Percentiles rank a stretch among this genome's conserved stretches.
Conservation (phyloP, 2,113 vertebrate genomes). For the Mastomys natalensis region DNA sequence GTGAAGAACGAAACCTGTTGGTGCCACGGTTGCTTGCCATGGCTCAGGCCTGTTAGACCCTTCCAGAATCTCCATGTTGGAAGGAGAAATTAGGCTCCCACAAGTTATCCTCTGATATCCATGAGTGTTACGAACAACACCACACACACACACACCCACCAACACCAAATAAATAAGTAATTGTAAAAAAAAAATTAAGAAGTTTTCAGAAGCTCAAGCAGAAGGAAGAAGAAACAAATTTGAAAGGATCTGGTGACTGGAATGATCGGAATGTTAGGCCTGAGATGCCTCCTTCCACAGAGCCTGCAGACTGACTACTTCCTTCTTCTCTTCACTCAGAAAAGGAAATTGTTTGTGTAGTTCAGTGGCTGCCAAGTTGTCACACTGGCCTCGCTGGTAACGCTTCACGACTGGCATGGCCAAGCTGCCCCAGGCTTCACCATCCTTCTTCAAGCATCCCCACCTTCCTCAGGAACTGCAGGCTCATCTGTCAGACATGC, state of each 20-base stretch:
- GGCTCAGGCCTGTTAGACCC: neutral
- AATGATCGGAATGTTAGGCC: neutral
- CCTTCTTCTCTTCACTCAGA: neutral
- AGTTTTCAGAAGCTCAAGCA: neutral
- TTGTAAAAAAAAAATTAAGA: neutral
- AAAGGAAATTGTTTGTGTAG: neutral
- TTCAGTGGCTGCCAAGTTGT: too few species aligned
- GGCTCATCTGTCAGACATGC: neutral
- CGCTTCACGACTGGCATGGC: neutral
- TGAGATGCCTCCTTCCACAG: neutral
- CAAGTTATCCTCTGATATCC: neutral
- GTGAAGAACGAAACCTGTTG: neutral
- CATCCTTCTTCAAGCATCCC: neutral
- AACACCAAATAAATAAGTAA: neutral
- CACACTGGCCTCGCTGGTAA: neutral
- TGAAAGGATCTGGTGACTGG: neutral
- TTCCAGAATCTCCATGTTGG: neutral
- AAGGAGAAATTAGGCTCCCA: neutral
- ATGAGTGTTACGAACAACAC: neutral
- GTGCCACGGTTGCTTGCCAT: neutral
- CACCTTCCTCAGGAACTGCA: neutral
- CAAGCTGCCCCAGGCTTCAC: neutral
- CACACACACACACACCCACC: neutral
- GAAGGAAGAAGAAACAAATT: neutral
- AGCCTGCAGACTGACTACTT: neutral